Evolutionary conservation across 2,888 invertebrate genomes (phyloP).

Genomic region (Phengaris arion): DNA sequence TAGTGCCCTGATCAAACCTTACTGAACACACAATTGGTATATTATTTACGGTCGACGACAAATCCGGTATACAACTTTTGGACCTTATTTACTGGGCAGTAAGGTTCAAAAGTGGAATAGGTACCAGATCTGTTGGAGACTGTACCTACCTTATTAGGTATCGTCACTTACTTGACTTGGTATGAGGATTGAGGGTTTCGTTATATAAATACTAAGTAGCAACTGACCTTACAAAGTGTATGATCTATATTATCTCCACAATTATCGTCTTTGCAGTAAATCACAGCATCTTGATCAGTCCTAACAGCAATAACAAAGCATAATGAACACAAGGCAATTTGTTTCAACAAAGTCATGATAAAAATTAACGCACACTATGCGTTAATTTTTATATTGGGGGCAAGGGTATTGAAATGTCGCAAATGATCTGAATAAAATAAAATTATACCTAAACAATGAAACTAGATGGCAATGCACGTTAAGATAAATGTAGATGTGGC

Average conservation of each 20-base stretch:
- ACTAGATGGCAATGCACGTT: neutral
- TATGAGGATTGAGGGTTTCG: too few species aligned
- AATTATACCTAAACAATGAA: neutral
- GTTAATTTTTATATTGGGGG: too few species aligned
- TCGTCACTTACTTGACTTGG: too few species aligned
- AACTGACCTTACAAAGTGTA: conserved; percentile 19
- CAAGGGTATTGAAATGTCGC: neutral
- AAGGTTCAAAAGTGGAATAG: too few species aligned
- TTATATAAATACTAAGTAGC: neutral
- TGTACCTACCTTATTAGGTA: too few species aligned
- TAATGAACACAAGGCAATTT: neutral
- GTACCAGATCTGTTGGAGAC: too few species aligned
- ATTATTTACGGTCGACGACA: too few species aligned
- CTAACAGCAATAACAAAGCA: neutral
- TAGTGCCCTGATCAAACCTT: too few species aligned
- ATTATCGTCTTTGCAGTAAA: conserved; percentile 21
- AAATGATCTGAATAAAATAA: neutral
- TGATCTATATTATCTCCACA: conserved; percentile 23
- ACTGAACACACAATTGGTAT: too few species aligned
- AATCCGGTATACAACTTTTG: too few species aligned
- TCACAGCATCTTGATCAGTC: neutral
- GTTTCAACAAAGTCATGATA: neutral
- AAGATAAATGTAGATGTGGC: neutral
- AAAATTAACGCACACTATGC: neutral
- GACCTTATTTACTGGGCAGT: too few species aligned